phyloP scores from a whole-genome alignment of 2,797 vertebrate species.

The Agapornis canus region DNA sequence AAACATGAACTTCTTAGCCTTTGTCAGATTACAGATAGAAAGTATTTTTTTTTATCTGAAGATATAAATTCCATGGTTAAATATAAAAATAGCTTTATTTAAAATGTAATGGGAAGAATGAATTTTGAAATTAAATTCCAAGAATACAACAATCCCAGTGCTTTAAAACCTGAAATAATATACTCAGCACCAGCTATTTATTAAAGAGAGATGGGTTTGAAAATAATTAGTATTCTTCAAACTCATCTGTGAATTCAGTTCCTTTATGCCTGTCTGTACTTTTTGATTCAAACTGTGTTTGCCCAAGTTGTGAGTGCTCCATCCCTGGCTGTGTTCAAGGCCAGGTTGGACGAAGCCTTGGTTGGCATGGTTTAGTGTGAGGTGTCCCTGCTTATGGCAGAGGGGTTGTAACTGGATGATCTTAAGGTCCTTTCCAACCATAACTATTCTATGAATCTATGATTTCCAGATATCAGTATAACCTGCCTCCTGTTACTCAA shows the following conservation, averaged over 20 bases:
- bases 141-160: not conserved
- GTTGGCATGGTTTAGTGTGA: no score
- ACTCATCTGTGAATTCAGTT: not conserved
- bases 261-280: not conserved
- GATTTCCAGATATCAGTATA: not conserved
- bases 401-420: no score
- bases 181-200: fast-evolving
- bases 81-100: not conserved
- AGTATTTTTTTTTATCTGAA: not conserved
- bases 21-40: not conserved
- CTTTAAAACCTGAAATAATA: not conserved
- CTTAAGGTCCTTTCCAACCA: no score
- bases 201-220: not conserved
- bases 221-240: not conserved
- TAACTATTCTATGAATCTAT: no score
- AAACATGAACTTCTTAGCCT: not conserved
- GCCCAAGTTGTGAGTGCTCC: no score
- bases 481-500: not conserved
- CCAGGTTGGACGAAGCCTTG: no score
- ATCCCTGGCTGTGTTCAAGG: no score
- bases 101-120: not conserved
- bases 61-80: not conserved
- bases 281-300: not conserved
- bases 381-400: no score
- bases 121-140: not conserved